Evolutionary conservation across 2,113 vertebrate species (phyloP).

Genomic region (Antechinus flavipes): DNA sequence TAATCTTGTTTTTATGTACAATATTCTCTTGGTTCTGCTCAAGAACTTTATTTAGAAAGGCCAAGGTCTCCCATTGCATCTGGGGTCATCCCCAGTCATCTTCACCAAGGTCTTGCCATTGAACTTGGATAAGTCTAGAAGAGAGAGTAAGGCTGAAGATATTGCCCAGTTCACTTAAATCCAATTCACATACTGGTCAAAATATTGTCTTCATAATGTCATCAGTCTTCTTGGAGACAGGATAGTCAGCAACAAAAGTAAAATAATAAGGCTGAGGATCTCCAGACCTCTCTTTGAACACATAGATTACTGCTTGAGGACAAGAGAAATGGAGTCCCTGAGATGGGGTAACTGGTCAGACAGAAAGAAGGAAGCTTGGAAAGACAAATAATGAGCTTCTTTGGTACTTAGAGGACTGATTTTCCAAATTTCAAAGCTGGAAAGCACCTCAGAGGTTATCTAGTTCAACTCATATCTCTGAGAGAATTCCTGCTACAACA

Average conservation of each 20-base stretch:
- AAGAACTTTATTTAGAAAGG: neutral
- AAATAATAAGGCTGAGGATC: neutral
- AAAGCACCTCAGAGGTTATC: neutral
- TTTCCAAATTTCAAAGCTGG: neutral
- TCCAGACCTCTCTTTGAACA: neutral
- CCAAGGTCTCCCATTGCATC: neutral
- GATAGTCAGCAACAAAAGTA: neutral
- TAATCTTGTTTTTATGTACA: no score
- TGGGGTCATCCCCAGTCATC: neutral
- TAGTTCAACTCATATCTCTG: neutral
- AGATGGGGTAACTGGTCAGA: neutral
- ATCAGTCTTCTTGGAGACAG: neutral
- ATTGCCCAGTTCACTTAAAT: neutral
- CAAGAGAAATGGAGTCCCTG: neutral
- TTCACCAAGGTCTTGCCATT: neutral
- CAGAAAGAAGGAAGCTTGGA: neutral
- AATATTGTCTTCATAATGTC: neutral
- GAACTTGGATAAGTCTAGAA: neutral
- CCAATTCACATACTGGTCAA: neutral
- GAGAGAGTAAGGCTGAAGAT: neutral
- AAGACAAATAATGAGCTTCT: neutral
- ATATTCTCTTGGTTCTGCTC: no score
- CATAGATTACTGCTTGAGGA: neutral
- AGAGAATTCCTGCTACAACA: neutral
- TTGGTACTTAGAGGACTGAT: neutral